Percentiles rank a stretch among this genome's conserved stretches.
Conservation (phyloP, 2,797 vertebrate genomes). For the Gymnoscopelus microlampas region DNA sequence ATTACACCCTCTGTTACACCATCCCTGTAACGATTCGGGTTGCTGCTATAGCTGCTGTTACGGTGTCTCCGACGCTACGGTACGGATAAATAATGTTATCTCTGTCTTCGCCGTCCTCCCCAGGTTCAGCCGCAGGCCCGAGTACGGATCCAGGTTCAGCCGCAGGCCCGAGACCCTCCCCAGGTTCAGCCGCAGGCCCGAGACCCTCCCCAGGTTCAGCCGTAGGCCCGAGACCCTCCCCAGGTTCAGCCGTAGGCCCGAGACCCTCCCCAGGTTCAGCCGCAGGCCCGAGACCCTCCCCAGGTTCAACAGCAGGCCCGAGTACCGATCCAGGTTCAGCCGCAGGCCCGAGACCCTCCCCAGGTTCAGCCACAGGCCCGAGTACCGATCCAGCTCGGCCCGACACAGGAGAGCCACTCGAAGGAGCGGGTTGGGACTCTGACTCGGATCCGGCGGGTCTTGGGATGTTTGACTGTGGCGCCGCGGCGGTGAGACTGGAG, state of each 20-base stretch:
- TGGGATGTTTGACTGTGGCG: conserved; percentile 80
- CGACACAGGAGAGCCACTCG: conserved; percentile 79
- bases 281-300: no score
- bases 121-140: conserved; percentile 47
- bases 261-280: no score
- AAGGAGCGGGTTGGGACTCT: conserved; percentile 80
- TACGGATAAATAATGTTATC: conserved; percentile 77
- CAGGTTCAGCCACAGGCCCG: conserved; percentile 46
- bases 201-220: no score
- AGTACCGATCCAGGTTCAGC: no score
- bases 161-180: no score
- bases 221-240: no score
- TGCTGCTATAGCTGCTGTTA: not conserved
- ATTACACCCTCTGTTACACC: no score
- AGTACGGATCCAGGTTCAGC: conserved; percentile 63
- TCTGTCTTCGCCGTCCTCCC: conserved; percentile 83
- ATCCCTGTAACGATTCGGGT: not conserved
- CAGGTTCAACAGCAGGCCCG: no score
- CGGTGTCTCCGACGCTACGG: not conserved
- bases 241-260: no score
- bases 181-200: no score
- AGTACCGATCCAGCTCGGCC: conserved; percentile 78
- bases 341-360: conserved; percentile 60
- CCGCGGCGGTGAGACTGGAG: conserved; percentile 53
- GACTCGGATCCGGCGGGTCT: conserved; percentile 82